Percentiles rank a stretch among this genome's conserved stretches.
Evolutionary conservation across 2,797 vertebrate species (phyloP).

Genomic region (Crypturellus tataupa): DNA sequence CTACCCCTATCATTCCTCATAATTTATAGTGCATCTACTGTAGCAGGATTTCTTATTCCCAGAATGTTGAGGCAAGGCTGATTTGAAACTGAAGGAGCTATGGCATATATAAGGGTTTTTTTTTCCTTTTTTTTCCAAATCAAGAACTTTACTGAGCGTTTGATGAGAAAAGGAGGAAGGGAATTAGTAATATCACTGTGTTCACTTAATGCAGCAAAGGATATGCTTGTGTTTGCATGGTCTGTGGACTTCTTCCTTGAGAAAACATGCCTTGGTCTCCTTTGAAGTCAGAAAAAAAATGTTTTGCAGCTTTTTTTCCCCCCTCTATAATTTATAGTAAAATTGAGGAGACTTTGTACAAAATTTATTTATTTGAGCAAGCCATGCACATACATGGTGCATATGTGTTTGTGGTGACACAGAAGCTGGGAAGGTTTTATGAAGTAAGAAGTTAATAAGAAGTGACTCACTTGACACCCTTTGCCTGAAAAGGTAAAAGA

Average conservation of each 20-base stretch:
- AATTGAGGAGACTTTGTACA: background rate
- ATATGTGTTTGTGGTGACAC: background rate
- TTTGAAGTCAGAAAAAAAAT: constrained; percentile 27
- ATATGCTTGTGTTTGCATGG: constrained; percentile 34
- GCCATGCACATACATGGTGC: background rate
- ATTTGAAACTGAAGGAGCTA: constrained; percentile 59
- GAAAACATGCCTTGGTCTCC: constrained; percentile 18
- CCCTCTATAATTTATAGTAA: constrained; percentile 37
- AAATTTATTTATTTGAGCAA: constrained; percentile 13
- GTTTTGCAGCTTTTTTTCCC: background rate
- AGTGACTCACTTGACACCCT: background rate
- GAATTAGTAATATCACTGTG: constrained; percentile 46
- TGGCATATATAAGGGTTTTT: background rate
- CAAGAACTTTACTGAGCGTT: constrained; percentile 6
- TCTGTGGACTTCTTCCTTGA: constrained; percentile 45
- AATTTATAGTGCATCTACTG: background rate
- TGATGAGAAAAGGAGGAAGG: constrained; percentile 49
- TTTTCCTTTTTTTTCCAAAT: background rate
- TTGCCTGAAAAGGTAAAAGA: background rate
- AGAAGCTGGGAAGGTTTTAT: constrained; percentile 9
- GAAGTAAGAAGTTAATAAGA: background rate
- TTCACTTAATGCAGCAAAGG: constrained; percentile 36
- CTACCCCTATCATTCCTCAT: constrained; percentile 41
- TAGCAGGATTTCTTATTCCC: constrained; percentile 31
- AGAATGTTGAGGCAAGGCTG: background rate